Evolutionary conservation across 2,888 invertebrate species (phyloP).

Genomic region (Halocaridina rubra): DNA sequence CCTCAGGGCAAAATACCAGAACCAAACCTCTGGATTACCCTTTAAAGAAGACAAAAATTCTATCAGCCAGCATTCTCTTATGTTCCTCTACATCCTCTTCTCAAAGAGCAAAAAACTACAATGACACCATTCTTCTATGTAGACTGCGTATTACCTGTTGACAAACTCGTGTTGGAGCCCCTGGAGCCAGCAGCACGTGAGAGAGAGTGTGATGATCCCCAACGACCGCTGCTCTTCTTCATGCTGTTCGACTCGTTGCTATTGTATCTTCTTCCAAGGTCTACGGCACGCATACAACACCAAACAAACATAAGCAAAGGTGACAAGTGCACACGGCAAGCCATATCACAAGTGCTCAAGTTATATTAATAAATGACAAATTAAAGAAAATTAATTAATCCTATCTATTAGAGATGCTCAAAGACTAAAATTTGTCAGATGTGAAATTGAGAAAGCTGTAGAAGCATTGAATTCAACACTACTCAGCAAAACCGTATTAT

Average conservation of each 20-base stretch:
- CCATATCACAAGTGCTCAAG: conserved; percentile 31
- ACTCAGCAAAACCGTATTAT: no score
- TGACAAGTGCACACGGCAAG: conserved; percentile 44
- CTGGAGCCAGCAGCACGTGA: conserved; percentile 57
- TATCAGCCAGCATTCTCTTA: not conserved
- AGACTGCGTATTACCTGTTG: conserved; percentile 59
- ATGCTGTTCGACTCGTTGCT: conserved; percentile 36
- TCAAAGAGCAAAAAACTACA: no score
- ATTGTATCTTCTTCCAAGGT: conserved; percentile 41
- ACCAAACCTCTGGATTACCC: no score
- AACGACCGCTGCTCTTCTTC: conserved; percentile 61
- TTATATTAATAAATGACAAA: no score
- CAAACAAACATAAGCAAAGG: no score
- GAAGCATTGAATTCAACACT: conserved; percentile 47
- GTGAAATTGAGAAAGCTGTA: conserved; percentile 15
- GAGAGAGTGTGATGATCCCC: conserved; percentile 62
- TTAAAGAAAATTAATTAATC: no score
- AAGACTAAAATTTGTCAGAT: no score
- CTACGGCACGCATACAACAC: conserved; percentile 57
- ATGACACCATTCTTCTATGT: no score
- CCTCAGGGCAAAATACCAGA: no score
- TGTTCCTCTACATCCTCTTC: not conserved
- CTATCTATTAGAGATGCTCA: no score
- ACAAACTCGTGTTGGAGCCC: conserved; percentile 58
- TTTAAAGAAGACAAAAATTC: no score